Evolutionary conservation across 2,797 vertebrate genomes (phyloP).

Genomic region (Heterohyrax brucei): DNA sequence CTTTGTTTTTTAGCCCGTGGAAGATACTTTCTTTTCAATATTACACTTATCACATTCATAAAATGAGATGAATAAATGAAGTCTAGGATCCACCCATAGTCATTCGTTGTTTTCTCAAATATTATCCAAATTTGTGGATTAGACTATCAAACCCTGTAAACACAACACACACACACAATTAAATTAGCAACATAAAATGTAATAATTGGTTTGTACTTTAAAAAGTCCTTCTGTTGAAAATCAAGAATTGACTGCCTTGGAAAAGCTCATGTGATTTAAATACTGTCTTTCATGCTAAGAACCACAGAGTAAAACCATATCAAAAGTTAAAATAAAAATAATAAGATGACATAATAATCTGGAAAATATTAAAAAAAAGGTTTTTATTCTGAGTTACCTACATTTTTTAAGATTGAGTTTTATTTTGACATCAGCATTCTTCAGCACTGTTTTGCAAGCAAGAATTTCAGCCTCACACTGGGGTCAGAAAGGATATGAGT

Average conservation of each 20-base stretch:
- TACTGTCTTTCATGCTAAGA: background rate
- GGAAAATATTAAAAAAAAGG: background rate
- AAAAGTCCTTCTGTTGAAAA: slow-evolving; percentile 19
- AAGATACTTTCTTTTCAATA: slow-evolving; percentile 22
- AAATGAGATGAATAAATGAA: background rate
- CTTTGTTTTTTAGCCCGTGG: background rate
- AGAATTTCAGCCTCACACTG: background rate
- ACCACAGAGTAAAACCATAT: background rate
- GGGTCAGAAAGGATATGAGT: slow-evolving; percentile 26
- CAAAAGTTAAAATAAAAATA: slow-evolving; percentile 10
- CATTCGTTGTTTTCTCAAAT: slow-evolving; percentile 25
- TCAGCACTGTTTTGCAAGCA: background rate
- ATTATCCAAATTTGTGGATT: background rate
- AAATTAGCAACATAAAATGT: background rate
- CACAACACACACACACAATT: background rate
- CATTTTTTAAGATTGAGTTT: background rate
- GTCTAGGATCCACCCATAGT: background rate
- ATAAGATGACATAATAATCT: slow-evolving; percentile 8
- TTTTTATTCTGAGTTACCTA: background rate
- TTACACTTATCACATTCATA: background rate
- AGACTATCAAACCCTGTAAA: background rate
- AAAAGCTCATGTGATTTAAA: background rate
- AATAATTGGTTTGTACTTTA: background rate
- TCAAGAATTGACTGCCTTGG: background rate
- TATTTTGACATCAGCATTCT: slow-evolving; percentile 27